A percentile compares a stretch with the other conserved stretches of the same genome.
phyloP scores from a whole-genome alignment of 2,888 invertebrate genomes.

The Orgyia antiqua region DNA sequence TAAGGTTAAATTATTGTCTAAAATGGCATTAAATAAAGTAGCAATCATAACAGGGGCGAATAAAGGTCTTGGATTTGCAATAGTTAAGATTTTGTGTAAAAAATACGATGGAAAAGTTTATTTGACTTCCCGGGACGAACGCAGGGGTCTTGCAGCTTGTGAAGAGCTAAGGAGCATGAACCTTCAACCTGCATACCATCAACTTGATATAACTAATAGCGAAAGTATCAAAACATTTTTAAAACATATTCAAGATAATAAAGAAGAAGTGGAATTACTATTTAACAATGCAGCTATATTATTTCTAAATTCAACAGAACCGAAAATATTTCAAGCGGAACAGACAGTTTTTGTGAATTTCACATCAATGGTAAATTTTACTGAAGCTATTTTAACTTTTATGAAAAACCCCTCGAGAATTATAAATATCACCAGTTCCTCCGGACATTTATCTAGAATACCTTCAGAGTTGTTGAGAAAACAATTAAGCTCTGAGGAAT shows the following conservation, averaged over 20 bases:
- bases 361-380: slow-evolving; percentile 51
- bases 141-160: slow-evolving; percentile 78
- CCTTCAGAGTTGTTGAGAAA: slow-evolving; percentile 71
- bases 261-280: slow-evolving; percentile 82
- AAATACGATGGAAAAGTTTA: slow-evolving; percentile 82
- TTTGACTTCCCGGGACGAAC: slow-evolving; percentile 81
- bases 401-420: slow-evolving; percentile 82
- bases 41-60: slow-evolving; percentile 83
- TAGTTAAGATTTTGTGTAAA: slow-evolving; percentile 81
- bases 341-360: slow-evolving; percentile 58
- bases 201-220: slow-evolving; percentile 81
- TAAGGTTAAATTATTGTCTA: not conserved
- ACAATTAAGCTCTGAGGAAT: slow-evolving; percentile 59
- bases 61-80: slow-evolving; percentile 84
- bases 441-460: slow-evolving; percentile 80
- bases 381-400: slow-evolving; percentile 82
- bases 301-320: slow-evolving; percentile 51
- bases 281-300: slow-evolving; percentile 85
- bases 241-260: slow-evolving; percentile 69
- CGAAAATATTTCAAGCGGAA: slow-evolving; percentile 47
- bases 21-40: slow-evolving; percentile 27
- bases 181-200: slow-evolving; percentile 77
- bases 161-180: slow-evolving; percentile 70
- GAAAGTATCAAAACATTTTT: slow-evolving; percentile 77
- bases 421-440: slow-evolving; percentile 85